Evolutionary conservation across 1,140 invertebrate genomes (phyloP), one percentile per base, ranked within the genome.

Genomic region (Scaptomyza hsui): DNA sequence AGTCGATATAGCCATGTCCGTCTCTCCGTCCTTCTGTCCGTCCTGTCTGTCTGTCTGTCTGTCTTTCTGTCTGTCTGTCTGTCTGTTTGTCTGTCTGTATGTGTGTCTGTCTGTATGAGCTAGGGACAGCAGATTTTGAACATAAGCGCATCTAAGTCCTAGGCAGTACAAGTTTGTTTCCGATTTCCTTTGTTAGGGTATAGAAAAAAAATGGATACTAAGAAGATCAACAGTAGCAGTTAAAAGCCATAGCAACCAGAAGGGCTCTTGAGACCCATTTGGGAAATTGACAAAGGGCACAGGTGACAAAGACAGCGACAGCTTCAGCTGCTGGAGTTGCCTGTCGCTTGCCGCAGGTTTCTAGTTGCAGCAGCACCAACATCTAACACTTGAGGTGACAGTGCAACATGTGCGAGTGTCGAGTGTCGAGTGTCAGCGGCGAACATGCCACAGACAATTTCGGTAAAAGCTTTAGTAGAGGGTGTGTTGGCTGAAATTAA

Each of bases 221-320:
- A 69, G 64, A 77, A 69, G 78, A 80, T 69, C 62, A 59, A 65
- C 45, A 64, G 39, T 10, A 21, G 41, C 41, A 61, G 18, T 18
- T 21, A 68, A 68, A 35, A 39, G 49, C 42, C 35, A 13, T 26
- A 15, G 45, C 26, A 61, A 42, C 62, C 15, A 19, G 26, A 9
- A 13, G n/a, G 48, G 41, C 9, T 39, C 53, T 29, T 49, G 65
- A 71, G 61, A 73, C 51, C 67, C 82, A 88, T 89, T 88, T 88
- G 67, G 78, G 45, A 88, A 78, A 88, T 88, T 88, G 81, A 82
- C 63, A 88, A 88, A 88, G 78, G 61, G 42, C 70, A 88, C 82
- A 88, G 75, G 62, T 78, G 81, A 56, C 52, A 49, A 41, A 48
- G 60, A 65, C 56, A 44, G 56, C 35, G 19, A 18, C 19, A 39